Evolutionary conservation across 2,888 invertebrate species (phyloP), one percentile per base, ranked within the genome.

Genomic region (Thymelicus acteon): DNA sequence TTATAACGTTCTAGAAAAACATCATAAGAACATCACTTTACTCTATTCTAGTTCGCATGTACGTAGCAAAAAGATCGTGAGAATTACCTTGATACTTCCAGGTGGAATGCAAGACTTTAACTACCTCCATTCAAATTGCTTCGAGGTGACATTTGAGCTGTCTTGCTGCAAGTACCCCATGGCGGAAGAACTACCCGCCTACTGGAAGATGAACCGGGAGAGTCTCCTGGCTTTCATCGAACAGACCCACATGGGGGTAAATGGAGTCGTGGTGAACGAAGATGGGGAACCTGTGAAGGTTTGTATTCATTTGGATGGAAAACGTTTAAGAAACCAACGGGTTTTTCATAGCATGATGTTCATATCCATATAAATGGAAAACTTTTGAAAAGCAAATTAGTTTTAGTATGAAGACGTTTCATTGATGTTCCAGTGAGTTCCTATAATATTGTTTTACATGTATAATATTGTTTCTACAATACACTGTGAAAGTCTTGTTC

Each of bases 101-200:
- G 97, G 98, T 82, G 99, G 99, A 58, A 99, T 99, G 99, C 98
- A 98, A 92, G 99, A 99, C 91, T 99, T 98, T 94, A 99, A 99
- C 93, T 99, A 99, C 88, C 95, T 97, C 5, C 96, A 97, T 83
- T 98, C 98, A 2, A 99, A 99, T 91, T 98, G 98, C 85, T 98
- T 98, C 86, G 99, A 99, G 87, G 96, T 99, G 71, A 99, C 99
- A 0, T 96, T 99, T 80, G 99, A 99, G 87, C 89, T 99, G 80
- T 98, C 98, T 58, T 99, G 99, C 92, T 97, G 97, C 92, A 99
- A 99, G 91, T 99, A 95, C 87, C 99, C 99, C 0, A 74, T 82
- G 0, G 96, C 97, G 0, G 87, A 88, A 0, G 94, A 95, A n/a
- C 88, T 99, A 80, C 95, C 96, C 0, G 84, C 89, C 3, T 97